phyloP scores from a whole-genome alignment of 92 coral and sea anemone genomes.

The Nematostella vectensis region DNA sequence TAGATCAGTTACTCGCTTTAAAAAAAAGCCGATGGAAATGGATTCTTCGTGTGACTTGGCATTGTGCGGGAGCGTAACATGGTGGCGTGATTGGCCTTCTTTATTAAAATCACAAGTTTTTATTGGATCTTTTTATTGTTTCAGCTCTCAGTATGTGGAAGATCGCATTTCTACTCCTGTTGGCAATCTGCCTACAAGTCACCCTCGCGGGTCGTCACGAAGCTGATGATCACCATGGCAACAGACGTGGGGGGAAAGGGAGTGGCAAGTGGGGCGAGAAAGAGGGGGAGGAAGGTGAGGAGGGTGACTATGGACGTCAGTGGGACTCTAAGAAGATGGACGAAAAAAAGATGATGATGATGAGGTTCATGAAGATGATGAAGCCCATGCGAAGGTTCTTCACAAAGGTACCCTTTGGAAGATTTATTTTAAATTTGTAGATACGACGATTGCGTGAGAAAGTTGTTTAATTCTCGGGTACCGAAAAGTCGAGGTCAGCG shows the following conservation, averaged over 20 bases:
- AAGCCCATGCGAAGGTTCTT: constrained; percentile 14
- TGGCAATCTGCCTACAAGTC: neutral
- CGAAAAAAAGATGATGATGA: constrained; percentile 17
- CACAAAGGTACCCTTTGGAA: constrained; percentile 4
- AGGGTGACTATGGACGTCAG: neutral
- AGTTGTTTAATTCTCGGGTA: too few relatives aligned
- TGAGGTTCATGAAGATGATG: constrained; percentile 28
- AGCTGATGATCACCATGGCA: neutral
- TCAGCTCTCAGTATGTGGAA: constrained; percentile 1
- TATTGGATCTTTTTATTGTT: too few relatives aligned
- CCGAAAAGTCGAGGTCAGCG: too few relatives aligned
- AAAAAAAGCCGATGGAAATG: too few relatives aligned
- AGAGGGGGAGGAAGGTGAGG: neutral
- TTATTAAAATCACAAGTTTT: too few relatives aligned
- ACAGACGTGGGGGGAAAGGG: neutral
- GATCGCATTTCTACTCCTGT: neutral
- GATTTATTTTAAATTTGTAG: too few relatives aligned
- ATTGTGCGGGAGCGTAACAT: too few relatives aligned
- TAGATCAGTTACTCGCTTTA: too few relatives aligned
- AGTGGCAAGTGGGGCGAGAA: neutral
- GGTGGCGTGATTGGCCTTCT: too few relatives aligned
- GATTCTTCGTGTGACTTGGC: too few relatives aligned
- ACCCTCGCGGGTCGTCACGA: neutral
- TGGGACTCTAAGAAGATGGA: constrained; percentile 8
- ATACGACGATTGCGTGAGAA: too few relatives aligned